Evolutionary conservation across 2,113 vertebrate species (phyloP).

Genomic region (Anthoscopus minutus): DNA sequence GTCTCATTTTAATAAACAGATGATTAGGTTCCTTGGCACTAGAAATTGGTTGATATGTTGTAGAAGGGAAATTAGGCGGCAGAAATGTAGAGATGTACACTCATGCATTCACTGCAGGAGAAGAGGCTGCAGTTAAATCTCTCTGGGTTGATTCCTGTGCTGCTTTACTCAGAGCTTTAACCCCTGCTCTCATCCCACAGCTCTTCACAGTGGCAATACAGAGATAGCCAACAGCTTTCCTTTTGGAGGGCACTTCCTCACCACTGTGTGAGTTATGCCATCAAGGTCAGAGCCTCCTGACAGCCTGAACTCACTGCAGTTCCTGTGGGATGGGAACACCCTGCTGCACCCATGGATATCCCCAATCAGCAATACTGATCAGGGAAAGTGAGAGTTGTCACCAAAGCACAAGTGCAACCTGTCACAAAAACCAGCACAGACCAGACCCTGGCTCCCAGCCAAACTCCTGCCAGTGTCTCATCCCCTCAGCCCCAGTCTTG

Average conservation of each 20-base stretch:
- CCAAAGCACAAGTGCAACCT: rapidly evolving
- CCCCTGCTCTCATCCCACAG: neutral
- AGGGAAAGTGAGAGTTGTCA: neutral
- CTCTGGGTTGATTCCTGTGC: neutral
- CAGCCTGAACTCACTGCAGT: neutral
- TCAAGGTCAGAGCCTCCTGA: neutral
- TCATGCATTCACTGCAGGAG: neutral
- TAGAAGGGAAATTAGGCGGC: neutral
- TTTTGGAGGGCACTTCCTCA: neutral
- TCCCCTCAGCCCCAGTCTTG: neutral
- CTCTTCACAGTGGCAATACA: neutral
- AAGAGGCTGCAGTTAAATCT: neutral
- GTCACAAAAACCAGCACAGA: neutral
- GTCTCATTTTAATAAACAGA: constrained; percentile 44
- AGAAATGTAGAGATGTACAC: neutral
- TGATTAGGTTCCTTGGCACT: neutral
- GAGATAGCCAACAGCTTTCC: neutral
- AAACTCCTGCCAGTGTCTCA: neutral
- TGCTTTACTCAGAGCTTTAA: neutral
- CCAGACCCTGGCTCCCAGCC: neutral
- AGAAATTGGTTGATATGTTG: neutral
- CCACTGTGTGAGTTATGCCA: rapidly evolving
- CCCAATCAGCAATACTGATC: neutral
- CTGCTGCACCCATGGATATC: neutral
- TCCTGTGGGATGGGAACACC: neutral